Evolutionary conservation across 2,888 invertebrate species (phyloP), one percentile per base, ranked within the genome.

Genomic region (Eupithecia pulchellata): DNA sequence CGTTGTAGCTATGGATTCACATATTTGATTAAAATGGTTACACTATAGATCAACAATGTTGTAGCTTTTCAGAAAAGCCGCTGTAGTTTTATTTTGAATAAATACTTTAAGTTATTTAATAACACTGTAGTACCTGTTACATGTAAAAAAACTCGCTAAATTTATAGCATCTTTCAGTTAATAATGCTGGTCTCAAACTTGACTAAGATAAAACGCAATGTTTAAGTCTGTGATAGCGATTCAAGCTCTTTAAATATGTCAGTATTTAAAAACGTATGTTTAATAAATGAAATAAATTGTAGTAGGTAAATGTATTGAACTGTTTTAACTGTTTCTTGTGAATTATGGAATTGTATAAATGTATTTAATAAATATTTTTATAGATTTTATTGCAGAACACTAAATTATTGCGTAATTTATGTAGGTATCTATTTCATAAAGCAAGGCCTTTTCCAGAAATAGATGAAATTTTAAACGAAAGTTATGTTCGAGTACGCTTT

Each of bases 141-240:
- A 25, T 52, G 20, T 52, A 25, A 57, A 27, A 39, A 57, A 57
- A 27, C 20, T 29, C 27, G 57, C 6, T 29, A 57, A 57, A 57
- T 8, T 29, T 6, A 57, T 29, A 8, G 1, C 17, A 57, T 47
- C 4, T 11, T 8, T 55, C 55, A 27, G 57, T 17, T 29, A 29
- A 29, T 57, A 17, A 17, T 17, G 29, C 29, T 32, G n/a, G 32
- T 32, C 30, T 39, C 11, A 36, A 52, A 34, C 32, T 64, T 8
- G 8, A 32, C 29, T 65, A 61, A 61, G 55, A 66, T 66, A 62
- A 65, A 69, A 66, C 52, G 55, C 69, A 69, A 80, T 78, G 76
- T 81, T 79, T 69, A 80, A 80, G 71, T 90, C 93, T 93, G 92
- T 93, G 93, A 93, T 92, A 93, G 91, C 84, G 87, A 88, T 88